Evolutionary conservation across 2,888 invertebrate species (phyloP), one percentile per base, ranked within the genome.

Genomic region (Drosophila nr. perissopoda): DNA sequence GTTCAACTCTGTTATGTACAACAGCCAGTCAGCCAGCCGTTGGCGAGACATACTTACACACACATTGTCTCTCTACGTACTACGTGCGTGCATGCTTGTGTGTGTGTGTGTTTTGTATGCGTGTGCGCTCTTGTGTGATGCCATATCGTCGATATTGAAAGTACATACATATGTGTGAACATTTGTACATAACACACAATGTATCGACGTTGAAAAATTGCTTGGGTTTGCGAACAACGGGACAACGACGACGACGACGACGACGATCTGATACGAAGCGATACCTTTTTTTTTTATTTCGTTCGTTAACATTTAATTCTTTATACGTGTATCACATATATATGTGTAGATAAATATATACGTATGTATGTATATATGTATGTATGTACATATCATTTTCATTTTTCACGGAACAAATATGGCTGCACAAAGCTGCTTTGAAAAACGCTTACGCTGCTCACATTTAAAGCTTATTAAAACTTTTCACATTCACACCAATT

Each of bases 211-310:
- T 76, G 81, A 67, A 79, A 83, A 83, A 86, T 66, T 83, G 83
- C 76, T 88, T 84, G 72, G 81, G 69, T 75, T 85, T 87, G 89
- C 89, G 88, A 89, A 82, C 89, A 87, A 89, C 89, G 89, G 80
- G 60, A 80, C 77, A 45, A 45, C 45, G 45, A 45, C 42, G 42
- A 36, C 38, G 38, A 18, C 6, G 70, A 82, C 74, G 38, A 18
- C 6, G 70, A 82, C 74, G 89, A 86, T 89, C 82, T 87, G 85
- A 89, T 87, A 83, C 89, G 85, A 85, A 84, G 71, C 68, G 73
- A 70, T 85, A 77, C 65, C 71, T 77, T 79, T 86, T 82, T 82
- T 82, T 83, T 81, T 18, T 56, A 38, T 45, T 64, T 69, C 27
- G 49, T 68, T 76, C 71, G 67, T 78, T 80, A 45, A 25, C 60